Evolutionary conservation across 2,888 invertebrate species (phyloP), one percentile per base, ranked within the genome.

Genomic region (Bugulina stolonifera): DNA sequence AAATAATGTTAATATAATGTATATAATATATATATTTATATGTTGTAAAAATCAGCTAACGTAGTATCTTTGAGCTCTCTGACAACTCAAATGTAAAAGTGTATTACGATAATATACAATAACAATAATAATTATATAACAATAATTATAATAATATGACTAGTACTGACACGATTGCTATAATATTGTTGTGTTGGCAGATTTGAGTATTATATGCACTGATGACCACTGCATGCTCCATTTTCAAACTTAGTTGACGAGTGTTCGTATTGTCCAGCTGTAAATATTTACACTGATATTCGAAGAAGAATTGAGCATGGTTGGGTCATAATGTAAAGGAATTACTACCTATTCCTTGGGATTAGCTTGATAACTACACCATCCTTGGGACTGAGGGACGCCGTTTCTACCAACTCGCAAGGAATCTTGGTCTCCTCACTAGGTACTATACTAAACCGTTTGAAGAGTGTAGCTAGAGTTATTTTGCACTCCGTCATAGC

Each of bases 401-500:
- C 72, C n/a, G 71, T 71, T 43, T 73, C 73, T 5, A 71, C 43
- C 27, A 55, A 57, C 25, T 73, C 64, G 5, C 71, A 29, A 3
- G 23, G 71, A 43, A 54, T 72, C 18, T 54, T 58, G 0, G 73
- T 73, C 29, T 57, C 64, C n/a, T 69, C 69, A 54, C 58, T 72
- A 32, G 72, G 32, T 32, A 69, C n/a, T 2, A 73, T 54, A 69
- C 69, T 52, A 27, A 35, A 73, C 27, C 54, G 55, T 25, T 34
- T 35, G 23, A 73, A 58, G 22, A 73, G 35, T 54, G 69, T 72
- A 34, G 72, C 73, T 29, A 73, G 35, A 1, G 73, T 69, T 64
- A 73, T 64, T 69, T 73, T 73, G 69, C 72, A 72, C 29, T 73
- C 73, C 35, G 72, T 69, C 72, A 73, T 25, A 22, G 70, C 70